Evolutionary conservation across 2,797 vertebrate species (phyloP).

Genomic region (Heteromormyrus szaboi): DNA sequence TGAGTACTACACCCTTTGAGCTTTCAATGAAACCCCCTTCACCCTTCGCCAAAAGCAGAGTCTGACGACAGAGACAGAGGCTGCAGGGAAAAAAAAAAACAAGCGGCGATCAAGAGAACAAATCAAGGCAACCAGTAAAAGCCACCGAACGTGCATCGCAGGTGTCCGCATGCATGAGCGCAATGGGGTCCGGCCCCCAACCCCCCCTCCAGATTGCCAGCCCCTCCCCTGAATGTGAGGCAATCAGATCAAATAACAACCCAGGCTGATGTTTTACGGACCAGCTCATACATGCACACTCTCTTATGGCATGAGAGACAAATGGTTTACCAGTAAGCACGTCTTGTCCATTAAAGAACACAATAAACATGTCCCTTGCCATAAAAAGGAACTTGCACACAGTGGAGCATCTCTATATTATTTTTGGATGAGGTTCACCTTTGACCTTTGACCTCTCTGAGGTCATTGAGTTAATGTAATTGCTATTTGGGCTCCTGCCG

Average conservation of each 20-base stretch:
- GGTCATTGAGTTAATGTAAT: neutral
- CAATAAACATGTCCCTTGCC: neutral
- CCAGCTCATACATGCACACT: constrained; percentile 25
- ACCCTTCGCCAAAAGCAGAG: neutral
- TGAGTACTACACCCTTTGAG: neutral
- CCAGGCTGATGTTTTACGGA: neutral
- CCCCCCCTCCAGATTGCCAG: constrained; percentile 22
- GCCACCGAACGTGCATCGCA: constrained; percentile 19
- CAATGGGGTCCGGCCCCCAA: constrained; percentile 14
- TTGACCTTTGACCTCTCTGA: neutral
- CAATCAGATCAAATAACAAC: constrained; percentile 60
- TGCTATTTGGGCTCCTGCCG: neutral
- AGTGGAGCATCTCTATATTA: neutral
- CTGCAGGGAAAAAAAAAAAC: neutral
- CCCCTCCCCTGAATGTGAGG: constrained; percentile 49
- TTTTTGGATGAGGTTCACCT: neutral
- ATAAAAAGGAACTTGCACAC: neutral
- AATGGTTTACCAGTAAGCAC: constrained; percentile 21
- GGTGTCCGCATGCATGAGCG: constrained; percentile 18
- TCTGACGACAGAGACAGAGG: neutral
- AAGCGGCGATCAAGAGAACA: neutral
- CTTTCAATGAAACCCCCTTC: neutral
- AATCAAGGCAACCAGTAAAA: neutral
- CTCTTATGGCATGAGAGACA: constrained; percentile 18
- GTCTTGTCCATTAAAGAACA: constrained; percentile 4